phyloP scores from a whole-genome alignment of 2,888 invertebrate genomes.

The Pammene fasciana region DNA sequence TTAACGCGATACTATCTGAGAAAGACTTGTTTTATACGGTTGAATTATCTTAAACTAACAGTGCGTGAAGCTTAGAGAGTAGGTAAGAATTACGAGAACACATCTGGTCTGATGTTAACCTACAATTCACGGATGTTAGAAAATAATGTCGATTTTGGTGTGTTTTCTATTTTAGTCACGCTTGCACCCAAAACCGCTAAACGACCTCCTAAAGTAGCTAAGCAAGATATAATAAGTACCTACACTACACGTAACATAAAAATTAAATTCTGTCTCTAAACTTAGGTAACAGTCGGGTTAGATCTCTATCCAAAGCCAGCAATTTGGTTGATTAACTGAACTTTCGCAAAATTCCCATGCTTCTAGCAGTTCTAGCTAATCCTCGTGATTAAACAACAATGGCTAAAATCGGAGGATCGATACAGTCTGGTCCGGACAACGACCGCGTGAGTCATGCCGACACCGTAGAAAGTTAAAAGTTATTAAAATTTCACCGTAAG shows the following conservation, averaged over 20 bases:
- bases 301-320: conserved; percentile 21
- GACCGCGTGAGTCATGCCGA: conserved; percentile 55
- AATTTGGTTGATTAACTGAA: conserved; percentile 20
- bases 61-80: conserved; percentile 25
- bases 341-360: conserved; percentile 35
- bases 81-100: conserved; percentile 9
- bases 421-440: conserved; percentile 53
- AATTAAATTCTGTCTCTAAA: conserved; percentile 6
- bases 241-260: conserved; percentile 8
- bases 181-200: conserved; percentile 17
- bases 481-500: conserved; percentile 81
- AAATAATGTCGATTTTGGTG: conserved; percentile 10
- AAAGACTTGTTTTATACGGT: conserved; percentile 30
- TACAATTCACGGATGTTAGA: conserved; percentile 19
- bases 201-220: conserved; percentile 2
- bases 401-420: conserved; percentile 52
- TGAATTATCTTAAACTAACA: conserved; percentile 20
- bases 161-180: conserved; percentile 26
- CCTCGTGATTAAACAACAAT: conserved; percentile 50
- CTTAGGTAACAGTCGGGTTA: conserved; percentile 21
- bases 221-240: too few species aligned
- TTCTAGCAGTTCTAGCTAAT: conserved; percentile 44
- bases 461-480: conserved; percentile 75
- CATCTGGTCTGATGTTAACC: conserved; percentile 1
- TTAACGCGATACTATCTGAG: conserved; percentile 38